These are phyloP conservation scores for Cartodere bifasciata DNA, from an alignment of 2,888 invertebrate species.

Conservation along the genomic window DNA sequence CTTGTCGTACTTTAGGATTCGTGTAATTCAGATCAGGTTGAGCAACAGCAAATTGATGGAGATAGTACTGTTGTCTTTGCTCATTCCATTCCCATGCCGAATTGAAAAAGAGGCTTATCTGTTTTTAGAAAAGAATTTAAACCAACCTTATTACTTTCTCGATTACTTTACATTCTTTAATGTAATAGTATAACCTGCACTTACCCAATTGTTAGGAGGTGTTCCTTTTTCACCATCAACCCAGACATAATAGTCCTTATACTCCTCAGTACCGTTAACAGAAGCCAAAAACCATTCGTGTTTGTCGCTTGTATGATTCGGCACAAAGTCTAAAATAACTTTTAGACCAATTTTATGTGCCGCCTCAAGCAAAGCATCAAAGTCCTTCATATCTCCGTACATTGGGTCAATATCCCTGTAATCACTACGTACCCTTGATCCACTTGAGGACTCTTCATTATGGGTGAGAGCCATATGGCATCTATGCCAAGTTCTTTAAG, in stretches of 20 bases:
- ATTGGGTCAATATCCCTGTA: conserved; percentile 57
- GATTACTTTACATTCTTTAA: neutral
- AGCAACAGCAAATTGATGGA: conserved; percentile 60
- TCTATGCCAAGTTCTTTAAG: conserved; percentile 50
- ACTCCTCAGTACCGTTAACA: conserved; percentile 43
- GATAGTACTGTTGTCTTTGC: conserved; percentile 57
- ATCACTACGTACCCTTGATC: conserved; percentile 74
- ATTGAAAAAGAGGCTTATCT: conserved; percentile 24
- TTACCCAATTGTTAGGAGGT: conserved; percentile 72
- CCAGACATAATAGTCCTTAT: conserved; percentile 71
- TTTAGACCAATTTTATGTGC: conserved; percentile 44
- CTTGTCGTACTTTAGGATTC: conserved; percentile 51
- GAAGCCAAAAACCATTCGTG: conserved; percentile 75
- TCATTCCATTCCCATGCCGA: conserved; percentile 43
- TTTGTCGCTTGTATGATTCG: conserved; percentile 58
- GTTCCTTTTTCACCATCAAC: conserved; percentile 37
- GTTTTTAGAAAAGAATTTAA: conserved; percentile 4
- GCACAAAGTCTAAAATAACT: conserved; percentile 36
- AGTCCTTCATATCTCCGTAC: conserved; percentile 64
- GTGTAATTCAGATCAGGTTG: conserved; percentile 77
- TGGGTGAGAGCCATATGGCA: conserved; percentile 75
- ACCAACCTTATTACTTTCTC: too few relatives aligned
- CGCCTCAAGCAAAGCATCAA: conserved; percentile 42
- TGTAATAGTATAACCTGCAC: conserved; percentile 11
- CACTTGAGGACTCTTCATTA: conserved; percentile 70